Percentiles rank a stretch among this genome's conserved stretches.
These are phyloP conservation scores for Callithrix jacchus DNA, from an alignment of 2,113 vertebrate genomes.

Conservation along the genomic window DNA sequence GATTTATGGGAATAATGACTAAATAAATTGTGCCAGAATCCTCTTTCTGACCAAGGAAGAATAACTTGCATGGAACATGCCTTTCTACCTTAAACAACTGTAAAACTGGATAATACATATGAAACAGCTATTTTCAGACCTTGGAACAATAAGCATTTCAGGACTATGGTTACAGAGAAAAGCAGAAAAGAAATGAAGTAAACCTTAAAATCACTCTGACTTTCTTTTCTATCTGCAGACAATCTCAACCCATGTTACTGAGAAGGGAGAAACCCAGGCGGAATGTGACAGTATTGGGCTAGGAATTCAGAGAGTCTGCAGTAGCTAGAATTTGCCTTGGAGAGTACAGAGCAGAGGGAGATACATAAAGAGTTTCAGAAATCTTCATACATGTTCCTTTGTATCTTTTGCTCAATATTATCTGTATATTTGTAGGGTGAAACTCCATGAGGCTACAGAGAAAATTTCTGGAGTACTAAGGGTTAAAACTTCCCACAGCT, in stretches of 20 bases:
- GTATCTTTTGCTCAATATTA: neutral
- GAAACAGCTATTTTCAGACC: neutral
- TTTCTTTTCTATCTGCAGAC: neutral
- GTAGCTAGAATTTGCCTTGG: neutral
- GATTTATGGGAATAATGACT: neutral
- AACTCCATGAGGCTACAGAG: neutral
- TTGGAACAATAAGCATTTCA: neutral
- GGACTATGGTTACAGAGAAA: neutral
- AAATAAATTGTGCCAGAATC: neutral
- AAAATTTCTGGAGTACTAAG: neutral
- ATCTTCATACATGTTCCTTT: neutral
- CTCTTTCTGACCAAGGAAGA: neutral
- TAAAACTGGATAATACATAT: neutral
- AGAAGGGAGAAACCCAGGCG: neutral
- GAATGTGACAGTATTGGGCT: neutral
- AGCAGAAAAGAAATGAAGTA: neutral
- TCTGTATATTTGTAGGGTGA: neutral
- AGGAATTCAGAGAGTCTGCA: neutral
- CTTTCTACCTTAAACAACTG: neutral
- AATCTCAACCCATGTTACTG: too few species aligned
- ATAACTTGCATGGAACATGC: neutral
- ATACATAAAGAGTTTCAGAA: neutral
- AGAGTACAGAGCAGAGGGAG: neutral
- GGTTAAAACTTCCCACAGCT: neutral
- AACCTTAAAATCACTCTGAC: neutral